phyloP scores from a whole-genome alignment of 2,797 vertebrate genomes.

The Manis javanica region DNA sequence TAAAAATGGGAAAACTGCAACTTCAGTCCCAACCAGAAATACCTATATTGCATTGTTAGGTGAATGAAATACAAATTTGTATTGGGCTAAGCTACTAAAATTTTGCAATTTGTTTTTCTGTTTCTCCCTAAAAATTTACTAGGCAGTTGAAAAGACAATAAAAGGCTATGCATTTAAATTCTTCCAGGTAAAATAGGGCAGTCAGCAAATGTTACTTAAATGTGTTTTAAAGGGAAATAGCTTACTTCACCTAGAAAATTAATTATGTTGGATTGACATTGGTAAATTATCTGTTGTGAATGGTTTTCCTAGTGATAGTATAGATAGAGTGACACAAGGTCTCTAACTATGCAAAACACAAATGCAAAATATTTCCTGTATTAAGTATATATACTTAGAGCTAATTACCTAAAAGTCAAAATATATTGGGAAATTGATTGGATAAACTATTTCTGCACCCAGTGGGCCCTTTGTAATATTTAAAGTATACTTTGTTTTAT shows the following conservation, averaged over 20 bases:
- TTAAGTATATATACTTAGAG: not conserved
- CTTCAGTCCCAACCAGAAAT: not conserved
- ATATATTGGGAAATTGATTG: not conserved
- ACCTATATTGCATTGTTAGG: not conserved
- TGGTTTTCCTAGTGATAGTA: not conserved
- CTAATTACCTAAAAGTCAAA: slow-evolving; percentile 40
- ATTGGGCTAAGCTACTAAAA: not conserved
- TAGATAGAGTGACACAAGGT: not conserved
- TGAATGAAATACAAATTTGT: not conserved
- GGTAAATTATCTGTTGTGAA: not conserved
- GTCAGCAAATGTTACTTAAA: not conserved
- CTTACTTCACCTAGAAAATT: not conserved
- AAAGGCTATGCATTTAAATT: not conserved
- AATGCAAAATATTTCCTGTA: not conserved
- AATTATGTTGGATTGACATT: not conserved
- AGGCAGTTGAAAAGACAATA: not conserved
- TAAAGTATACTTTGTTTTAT: not conserved
- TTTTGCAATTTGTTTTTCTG: not conserved
- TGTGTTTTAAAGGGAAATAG: not conserved
- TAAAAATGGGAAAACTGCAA: not conserved
- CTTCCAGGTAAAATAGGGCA: not conserved
- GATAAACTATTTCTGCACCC: not conserved
- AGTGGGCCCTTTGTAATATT: not conserved
- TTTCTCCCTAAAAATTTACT: not conserved
- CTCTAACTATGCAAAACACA: not conserved